Evolutionary conservation across 2,797 vertebrate genomes (phyloP), one percentile per base, ranked within the genome.

Genomic region (Oophaga sylvatica): DNA sequence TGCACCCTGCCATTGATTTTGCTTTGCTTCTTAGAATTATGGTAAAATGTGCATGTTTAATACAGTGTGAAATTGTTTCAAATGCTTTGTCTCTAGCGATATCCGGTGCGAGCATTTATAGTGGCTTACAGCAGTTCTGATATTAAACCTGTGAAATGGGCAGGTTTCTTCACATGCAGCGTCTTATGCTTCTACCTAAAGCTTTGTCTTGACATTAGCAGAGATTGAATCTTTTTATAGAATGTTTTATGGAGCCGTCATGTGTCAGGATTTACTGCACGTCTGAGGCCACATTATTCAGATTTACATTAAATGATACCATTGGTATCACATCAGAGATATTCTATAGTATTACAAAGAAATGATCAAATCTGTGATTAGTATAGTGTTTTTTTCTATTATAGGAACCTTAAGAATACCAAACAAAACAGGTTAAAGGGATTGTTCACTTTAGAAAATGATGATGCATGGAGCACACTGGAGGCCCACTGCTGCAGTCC

Each of bases 41-140:
- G 20, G 81, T 41, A 83, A 83, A 41, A 41, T 60, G 31, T 31
- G 31, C 31, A 26, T 79, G 76, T 78, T 79, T 70, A 87, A 87
- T 87, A 87, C 41, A 48, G 73, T 83, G 81, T 87, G 87, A 87
- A 87, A 87, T 87, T 79, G 63, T 87, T 83, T 70, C 11, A 60
- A 31, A 35, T 57, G 45, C 84, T 80, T 86, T 86, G 84, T 68
- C 76, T 78, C 45, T 13, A 29, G 79, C 31, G 41, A 48, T 5
- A 17, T 78, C 62, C 62, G 79, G 67, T 70, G 35, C 31, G 65
- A 87, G 57, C 56, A 56, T 83, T 87, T 77, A 83, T 26, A 59
- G 57, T 56, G 67, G 80, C 56, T 73, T 80, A 87, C 17, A 62
- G 79, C 79, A 48, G 57, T 87, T 76, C 67, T 67, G 71, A 77